Base-by-base conservation (phyloP, 2,797 vertebrate genomes). In the Lepus townsendii region DNA sequence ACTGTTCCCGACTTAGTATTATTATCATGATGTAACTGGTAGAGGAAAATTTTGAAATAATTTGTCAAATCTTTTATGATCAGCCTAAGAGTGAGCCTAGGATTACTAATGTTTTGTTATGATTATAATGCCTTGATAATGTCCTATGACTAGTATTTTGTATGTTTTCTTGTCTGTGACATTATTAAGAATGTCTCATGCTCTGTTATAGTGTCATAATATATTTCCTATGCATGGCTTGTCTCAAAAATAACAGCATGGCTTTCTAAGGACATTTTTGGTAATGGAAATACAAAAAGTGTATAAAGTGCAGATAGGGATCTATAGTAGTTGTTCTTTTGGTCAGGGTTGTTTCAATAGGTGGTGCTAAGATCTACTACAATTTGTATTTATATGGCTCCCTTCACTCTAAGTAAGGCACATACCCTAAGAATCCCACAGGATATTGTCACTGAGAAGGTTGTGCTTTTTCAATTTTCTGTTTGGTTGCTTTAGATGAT, bases 391-490 rank as follows among this genome's bases (percentile, higher is more conserved):
- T 20, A 8, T 19, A 6, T 4, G 52, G 12, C 42, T 90, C 60
- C 82, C 94, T 83, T 47, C 50, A 79, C 96, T 97, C 95, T 85
- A 86, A 96, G 95, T 85, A 86, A 96, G 95, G 97, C 95, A 17
- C 97, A 97, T 60, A 93, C 94, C 95, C 97, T 97, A 97, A 95
- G 97, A 97, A 97, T 97, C 93, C 98, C 98, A 98, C 98, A 98
- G 98, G 98, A 98, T 98, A 97, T 97, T 97, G 94, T 98, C 88
- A 98, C 91, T 96, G 77, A 96, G 96, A 97, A 91, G 85, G 90
- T 95, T 98, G 98, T 0, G 98, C 98, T 98, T 98, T 93, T 95
- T 92, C n/a, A 88, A 96, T 96, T 98, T 98, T 97, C 98, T 97
- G 66, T 95, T 97, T 89, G 71, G 65, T 54, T 88, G 91, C 91